Evolutionary conservation across 2,113 vertebrate genomes (phyloP).

Genomic region (Chloropsis cyanopogon): DNA sequence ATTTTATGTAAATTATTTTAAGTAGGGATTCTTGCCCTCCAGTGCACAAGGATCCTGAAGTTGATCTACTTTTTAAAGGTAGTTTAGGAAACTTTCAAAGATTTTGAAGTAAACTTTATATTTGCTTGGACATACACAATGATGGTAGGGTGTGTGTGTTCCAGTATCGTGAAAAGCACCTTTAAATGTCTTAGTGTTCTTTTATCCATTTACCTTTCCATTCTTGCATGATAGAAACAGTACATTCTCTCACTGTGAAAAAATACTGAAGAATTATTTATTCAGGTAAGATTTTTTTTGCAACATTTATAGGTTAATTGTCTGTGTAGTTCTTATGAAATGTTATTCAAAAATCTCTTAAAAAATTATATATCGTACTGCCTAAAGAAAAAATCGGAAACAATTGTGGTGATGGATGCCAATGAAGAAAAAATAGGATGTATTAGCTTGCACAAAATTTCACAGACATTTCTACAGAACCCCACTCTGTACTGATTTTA

Average conservation of each 20-base stretch:
- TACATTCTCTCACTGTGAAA: background rate
- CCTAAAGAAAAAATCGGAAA: background rate
- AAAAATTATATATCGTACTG: background rate
- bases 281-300: background rate
- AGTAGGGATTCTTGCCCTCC: background rate
- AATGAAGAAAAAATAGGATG: background rate
- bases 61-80: background rate
- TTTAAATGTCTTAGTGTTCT: background rate
- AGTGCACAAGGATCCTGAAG: background rate
- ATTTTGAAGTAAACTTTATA: background rate
- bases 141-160: background rate
- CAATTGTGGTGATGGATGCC: background rate
- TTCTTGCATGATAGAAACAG: background rate
- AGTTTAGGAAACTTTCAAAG: background rate
- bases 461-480: background rate
- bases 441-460: background rate
- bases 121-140: background rate
- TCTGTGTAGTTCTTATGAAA: background rate
- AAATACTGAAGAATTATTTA: background rate
- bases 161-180: background rate
- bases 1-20: slow-evolving; percentile 47
- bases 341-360: background rate
- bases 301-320: background rate
- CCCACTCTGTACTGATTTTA: background rate
- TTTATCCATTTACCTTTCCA: background rate